A percentile compares a stretch with the other conserved stretches of the same genome.
Conservation (phyloP, 2,113 vertebrate genomes). For the Pholis gunnellus region DNA sequence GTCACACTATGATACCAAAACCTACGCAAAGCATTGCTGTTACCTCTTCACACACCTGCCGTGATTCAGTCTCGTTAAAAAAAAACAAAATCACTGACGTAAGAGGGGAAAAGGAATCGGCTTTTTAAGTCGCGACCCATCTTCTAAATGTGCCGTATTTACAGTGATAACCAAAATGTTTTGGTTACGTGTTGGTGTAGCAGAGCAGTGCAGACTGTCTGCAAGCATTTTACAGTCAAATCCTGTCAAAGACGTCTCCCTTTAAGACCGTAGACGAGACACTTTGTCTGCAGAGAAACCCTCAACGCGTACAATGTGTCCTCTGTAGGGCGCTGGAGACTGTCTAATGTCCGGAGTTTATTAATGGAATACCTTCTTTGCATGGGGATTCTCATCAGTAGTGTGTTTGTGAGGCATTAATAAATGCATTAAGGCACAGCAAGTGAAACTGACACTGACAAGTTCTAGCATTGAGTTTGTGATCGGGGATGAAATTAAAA, state of each 20-base stretch:
- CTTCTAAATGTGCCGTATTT: constrained; percentile 66
- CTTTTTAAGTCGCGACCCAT: constrained; percentile 27
- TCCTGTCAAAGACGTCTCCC: background rate
- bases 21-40: constrained; percentile 36
- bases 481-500: constrained; percentile 40
- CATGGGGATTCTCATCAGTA: constrained; percentile 62
- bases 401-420: constrained; percentile 76
- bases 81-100: constrained; percentile 2
- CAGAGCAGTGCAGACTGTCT: constrained; percentile 51
- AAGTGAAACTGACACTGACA: constrained; percentile 76
- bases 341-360: constrained; percentile 34
- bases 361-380: constrained; percentile 59
- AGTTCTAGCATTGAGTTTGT: constrained; percentile 58
- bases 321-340: constrained; percentile 38
- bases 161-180: constrained; percentile 48
- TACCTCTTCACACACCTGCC: constrained; percentile 26
- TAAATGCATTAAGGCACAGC: constrained; percentile 87
- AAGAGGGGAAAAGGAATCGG: constrained; percentile 36
- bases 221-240: constrained; percentile 49
- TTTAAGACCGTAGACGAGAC: background rate
- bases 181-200: constrained; percentile 33
- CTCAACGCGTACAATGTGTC: constrained; percentile 3
- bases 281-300: constrained; percentile 6
- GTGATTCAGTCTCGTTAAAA: constrained; percentile 13
- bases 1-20: constrained; percentile 53